phyloP scores from a whole-genome alignment of 2,797 vertebrate genomes.

The Lepus townsendii region DNA sequence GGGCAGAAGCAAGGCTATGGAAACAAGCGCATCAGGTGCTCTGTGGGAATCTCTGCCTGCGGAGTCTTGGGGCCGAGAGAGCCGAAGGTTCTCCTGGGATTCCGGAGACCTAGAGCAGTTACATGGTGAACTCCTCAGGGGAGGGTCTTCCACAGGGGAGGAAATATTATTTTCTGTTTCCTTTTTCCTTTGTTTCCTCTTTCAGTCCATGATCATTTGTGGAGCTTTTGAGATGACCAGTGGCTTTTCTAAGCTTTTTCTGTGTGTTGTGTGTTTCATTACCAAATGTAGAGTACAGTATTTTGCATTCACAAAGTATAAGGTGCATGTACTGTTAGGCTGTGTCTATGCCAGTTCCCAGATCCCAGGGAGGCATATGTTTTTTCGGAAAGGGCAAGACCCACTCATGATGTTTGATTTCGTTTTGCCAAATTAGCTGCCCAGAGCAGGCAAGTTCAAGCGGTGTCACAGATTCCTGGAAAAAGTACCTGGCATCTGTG shows the following conservation, averaged over 20 bases:
- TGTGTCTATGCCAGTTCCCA: slow-evolving; percentile 84
- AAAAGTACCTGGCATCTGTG: neutral
- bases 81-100: neutral
- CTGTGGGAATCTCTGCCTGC: neutral
- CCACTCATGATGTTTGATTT: slow-evolving; percentile 14
- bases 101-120: neutral
- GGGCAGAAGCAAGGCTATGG: slow-evolving; percentile 12
- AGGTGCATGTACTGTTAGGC: slow-evolving; percentile 84
- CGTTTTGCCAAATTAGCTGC: slow-evolving; percentile 53
- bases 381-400: slow-evolving; percentile 55
- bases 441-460: neutral
- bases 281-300: slow-evolving; percentile 82
- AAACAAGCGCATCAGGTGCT: neutral
- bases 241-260: slow-evolving; percentile 79
- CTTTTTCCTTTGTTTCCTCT: slow-evolving; percentile 78
- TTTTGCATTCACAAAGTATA: slow-evolving; percentile 83
- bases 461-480: neutral
- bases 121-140: neutral
- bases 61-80: neutral
- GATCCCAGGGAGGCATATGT: slow-evolving; percentile 49
- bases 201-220: slow-evolving; percentile 83
- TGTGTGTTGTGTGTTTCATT: slow-evolving; percentile 79
- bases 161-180: slow-evolving; percentile 78
- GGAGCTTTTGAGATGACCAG: slow-evolving; percentile 81
- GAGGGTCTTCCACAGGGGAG: slow-evolving; percentile 39